These are phyloP conservation scores for Drosophila azteca DNA, from an alignment of 1,140 invertebrate genomes.

Conservation along the genomic window DNA sequence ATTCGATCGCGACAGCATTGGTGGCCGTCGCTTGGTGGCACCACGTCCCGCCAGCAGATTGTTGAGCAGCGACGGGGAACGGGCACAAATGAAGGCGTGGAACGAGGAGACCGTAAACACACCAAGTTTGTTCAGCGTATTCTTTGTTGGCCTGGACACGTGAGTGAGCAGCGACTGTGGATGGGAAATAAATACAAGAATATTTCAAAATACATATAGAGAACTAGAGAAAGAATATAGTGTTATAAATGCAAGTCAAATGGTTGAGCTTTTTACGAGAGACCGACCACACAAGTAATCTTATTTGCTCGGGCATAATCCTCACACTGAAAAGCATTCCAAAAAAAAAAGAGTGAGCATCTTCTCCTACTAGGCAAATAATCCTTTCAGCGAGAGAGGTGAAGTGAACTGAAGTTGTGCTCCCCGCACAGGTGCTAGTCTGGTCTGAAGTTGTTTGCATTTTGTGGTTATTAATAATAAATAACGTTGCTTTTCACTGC, in stretches of 20 bases:
- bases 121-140: slow-evolving; percentile 96
- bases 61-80: slow-evolving; percentile 95
- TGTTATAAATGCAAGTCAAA: no score
- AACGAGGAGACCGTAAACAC: slow-evolving; percentile 99
- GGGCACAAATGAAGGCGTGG: slow-evolving; percentile 98
- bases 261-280: no score
- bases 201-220: no score
- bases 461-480: slow-evolving; percentile 80
- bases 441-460: slow-evolving; percentile 71
- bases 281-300: slow-evolving; percentile 19
- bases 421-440: slow-evolving; percentile 28
- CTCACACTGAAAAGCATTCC: slow-evolving; percentile 4
- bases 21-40: slow-evolving; percentile 93
- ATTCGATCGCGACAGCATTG: slow-evolving; percentile 94
- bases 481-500: slow-evolving; percentile 74
- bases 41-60: slow-evolving; percentile 95
- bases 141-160: slow-evolving; percentile 97
- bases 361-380: slow-evolving; percentile 52
- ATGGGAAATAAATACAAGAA: slow-evolving; percentile 38
- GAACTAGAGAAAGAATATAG: no score
- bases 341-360: background rate
- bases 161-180: slow-evolving; percentile 96
- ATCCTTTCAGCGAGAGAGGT: slow-evolving; percentile 32
- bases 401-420: slow-evolving; percentile 31
- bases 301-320: slow-evolving; percentile 10